Evolutionary conservation across 2,888 invertebrate species (phyloP).

Genomic region (Caenorhabditis sp.): DNA sequence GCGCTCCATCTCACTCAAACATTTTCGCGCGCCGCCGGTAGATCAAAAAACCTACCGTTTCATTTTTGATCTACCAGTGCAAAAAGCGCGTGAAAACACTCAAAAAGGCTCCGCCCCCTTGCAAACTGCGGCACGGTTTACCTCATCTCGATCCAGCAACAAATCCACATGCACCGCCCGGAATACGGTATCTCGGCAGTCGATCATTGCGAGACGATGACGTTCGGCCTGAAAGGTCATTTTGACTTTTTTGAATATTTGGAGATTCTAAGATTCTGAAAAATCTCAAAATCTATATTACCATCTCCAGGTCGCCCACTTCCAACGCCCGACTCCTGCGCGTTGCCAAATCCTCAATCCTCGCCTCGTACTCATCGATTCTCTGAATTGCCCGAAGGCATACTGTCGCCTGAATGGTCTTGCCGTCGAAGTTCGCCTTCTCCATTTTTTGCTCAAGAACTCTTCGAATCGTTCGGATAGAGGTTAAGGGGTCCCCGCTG

Average conservation of each 20-base stretch:
- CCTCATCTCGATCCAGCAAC: constrained; percentile 73
- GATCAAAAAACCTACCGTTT: no score
- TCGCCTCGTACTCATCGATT: constrained; percentile 76
- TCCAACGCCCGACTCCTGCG: constrained; percentile 71
- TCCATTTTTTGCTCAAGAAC: constrained; percentile 72
- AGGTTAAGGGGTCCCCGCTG: constrained; percentile 74
- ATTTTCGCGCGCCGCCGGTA: no score
- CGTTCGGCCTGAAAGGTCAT: constrained; percentile 71
- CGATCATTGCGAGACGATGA: constrained; percentile 73
- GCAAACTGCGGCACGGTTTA: no score
- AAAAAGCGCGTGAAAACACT: no score
- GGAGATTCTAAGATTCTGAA: neutral
- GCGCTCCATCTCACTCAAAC: no score
- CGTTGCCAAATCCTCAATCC: constrained; percentile 71
- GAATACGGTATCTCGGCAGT: constrained; percentile 79
- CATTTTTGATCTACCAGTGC: no score
- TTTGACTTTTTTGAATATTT: neutral
- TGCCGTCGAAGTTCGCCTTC: constrained; percentile 15
- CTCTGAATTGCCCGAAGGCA: constrained; percentile 74
- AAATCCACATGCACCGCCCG: constrained; percentile 77
- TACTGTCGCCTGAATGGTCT: constrained; percentile 4
- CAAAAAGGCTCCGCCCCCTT: no score
- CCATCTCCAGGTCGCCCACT: constrained; percentile 63
- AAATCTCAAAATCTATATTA: constrained; percentile 2
- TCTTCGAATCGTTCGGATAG: constrained; percentile 74